Evolutionary conservation across 1,140 invertebrate genomes (phyloP), one percentile per base, ranked within the genome.

Genomic region (Leptinotarsa texana): DNA sequence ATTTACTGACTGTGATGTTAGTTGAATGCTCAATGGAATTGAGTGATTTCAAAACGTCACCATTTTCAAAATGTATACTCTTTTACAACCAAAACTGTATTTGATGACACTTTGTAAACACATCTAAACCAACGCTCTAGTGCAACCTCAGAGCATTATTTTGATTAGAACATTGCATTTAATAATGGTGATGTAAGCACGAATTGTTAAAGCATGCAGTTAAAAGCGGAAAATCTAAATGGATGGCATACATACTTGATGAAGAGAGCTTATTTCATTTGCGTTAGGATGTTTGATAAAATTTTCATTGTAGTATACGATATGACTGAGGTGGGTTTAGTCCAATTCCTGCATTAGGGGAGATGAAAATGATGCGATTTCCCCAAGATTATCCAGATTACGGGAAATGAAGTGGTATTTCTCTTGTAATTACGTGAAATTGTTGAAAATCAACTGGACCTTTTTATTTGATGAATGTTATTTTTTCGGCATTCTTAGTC

Each of bases 211-310:
- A 18, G 21, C 65, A 68, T 67, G 42, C 69, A 75, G 33, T 42
- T 69, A 70, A 75, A 66, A 66, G 71, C 71, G 61, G 24, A 47
- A 13, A 42, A 47, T 27, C n/a, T 42, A 49, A 18, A 68, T 68
- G 66, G 73, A 63, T 74, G 63, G 69, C 76, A 80, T 83, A 83
- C 82, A 80, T 83, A 83, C 82, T 83, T 82, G 80, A 79, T 79
- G 81, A 81, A 81, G 81, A 82, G 81, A 80, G 80, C 80, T 65
- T 18, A 65, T 65, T n/a, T 13, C 15, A 65, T 22, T 24, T 65
- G 63, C 63, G 21, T 65, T 65, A 24, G 27, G 63, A 62, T 62
- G 61, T n/a, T 15, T 62, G 21, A 62, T 65, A 65, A 65, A 18
- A 57, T 15, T 18, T 17, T 57, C 51, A 17, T 18, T 57, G 51